Conservation (phyloP, 64 coral and sea anemone genomes). For the Cladopsammia gracilis region DNA sequence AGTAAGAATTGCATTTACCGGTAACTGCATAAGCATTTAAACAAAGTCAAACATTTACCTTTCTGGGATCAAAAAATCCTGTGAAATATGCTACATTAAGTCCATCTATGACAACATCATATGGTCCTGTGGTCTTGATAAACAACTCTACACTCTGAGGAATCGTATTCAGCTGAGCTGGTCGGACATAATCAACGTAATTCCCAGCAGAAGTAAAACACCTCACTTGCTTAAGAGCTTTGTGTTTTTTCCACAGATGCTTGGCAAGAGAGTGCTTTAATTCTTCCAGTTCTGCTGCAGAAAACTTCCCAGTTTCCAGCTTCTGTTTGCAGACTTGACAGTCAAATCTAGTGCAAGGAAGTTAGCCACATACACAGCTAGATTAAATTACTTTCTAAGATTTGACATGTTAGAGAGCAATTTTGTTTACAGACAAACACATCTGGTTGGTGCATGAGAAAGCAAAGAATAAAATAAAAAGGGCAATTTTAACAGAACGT, state of each 20-base stretch:
- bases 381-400: not conserved
- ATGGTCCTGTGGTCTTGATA: slow-evolving; percentile 75
- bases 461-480: too few species aligned
- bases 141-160: slow-evolving; percentile 73
- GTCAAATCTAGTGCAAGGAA: not conserved
- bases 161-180: slow-evolving; percentile 31
- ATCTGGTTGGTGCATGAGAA: too few species aligned
- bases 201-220: slow-evolving; percentile 75
- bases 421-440: too few species aligned
- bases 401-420: not conserved
- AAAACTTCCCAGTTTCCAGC: slow-evolving; percentile 55
- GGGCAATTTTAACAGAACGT: too few species aligned
- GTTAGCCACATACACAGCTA: not conserved
- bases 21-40: not conserved
- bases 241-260: slow-evolving; percentile 54
- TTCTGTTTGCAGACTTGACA: slow-evolving; percentile 52
- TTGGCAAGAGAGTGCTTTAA: slow-evolving; percentile 47
- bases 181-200: slow-evolving; percentile 52
- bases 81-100: slow-evolving; percentile 71
- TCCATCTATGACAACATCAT: slow-evolving; percentile 89
- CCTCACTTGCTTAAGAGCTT: slow-evolving; percentile 16
- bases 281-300: slow-evolving; percentile 17
- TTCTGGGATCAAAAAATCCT: slow-evolving; percentile 61
- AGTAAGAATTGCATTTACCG: not conserved
- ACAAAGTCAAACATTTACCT: slow-evolving; percentile 37